Percentiles rank a stretch among this genome's conserved stretches.
Evolutionary conservation across 1,140 invertebrate species (phyloP).

Genomic region (Periplaneta americana): DNA sequence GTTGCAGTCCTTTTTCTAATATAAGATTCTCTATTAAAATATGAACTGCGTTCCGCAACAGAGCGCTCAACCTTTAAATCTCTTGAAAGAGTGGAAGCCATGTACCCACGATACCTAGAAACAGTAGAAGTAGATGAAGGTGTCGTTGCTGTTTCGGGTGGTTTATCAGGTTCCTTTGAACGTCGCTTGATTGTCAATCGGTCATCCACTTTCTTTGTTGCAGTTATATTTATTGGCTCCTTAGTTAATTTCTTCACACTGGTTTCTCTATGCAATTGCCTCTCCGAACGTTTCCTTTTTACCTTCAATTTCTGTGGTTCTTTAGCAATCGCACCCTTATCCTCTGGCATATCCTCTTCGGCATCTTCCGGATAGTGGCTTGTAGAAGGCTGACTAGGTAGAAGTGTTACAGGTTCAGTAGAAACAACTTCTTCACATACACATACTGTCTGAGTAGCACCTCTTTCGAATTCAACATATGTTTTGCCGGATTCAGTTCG

Average conservation of each 20-base stretch:
- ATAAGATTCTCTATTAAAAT: conserved; percentile 1
- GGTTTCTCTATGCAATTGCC: not conserved
- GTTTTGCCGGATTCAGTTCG: not conserved
- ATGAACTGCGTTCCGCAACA: not conserved
- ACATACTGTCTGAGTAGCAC: conserved; percentile 4
- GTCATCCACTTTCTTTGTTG: not conserved
- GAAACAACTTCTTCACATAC: conserved; percentile 12
- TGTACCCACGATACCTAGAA: conserved; percentile 32
- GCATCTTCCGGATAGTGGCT: not conserved
- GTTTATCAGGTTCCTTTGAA: not conserved
- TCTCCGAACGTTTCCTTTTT: not conserved
- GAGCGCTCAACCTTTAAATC: conserved; percentile 38
- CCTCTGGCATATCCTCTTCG: not conserved
- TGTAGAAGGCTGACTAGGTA: no score
- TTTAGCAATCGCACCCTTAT: not conserved
- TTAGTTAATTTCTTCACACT: not conserved
- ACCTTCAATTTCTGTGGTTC: not conserved
- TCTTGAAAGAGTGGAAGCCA: conserved; percentile 41
- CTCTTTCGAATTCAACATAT: conserved; percentile 7
- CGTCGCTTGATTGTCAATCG: not conserved
- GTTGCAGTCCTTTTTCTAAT: not conserved
- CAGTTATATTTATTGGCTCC: not conserved
- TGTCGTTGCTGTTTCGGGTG: not conserved
- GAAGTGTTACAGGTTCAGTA: not conserved
- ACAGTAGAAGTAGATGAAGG: not conserved